These are phyloP conservation scores for Acropternis orthonyx DNA, from an alignment of 2,797 vertebrate species.

Conservation along the genomic window DNA sequence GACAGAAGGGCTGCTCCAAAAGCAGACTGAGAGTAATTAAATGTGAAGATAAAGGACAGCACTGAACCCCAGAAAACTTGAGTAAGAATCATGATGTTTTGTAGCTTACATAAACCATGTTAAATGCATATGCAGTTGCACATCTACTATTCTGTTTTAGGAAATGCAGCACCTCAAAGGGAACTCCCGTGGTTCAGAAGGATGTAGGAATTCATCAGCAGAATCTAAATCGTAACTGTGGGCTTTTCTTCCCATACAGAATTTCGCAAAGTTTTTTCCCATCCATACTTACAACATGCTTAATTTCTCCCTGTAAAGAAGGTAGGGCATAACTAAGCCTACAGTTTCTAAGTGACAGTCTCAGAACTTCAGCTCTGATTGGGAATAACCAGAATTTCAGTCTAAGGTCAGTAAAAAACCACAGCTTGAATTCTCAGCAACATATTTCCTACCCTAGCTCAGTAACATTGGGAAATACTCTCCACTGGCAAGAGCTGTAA, in stretches of 20 bases:
- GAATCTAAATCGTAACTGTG: background rate
- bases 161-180: background rate
- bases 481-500: background rate
- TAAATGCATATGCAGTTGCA: background rate
- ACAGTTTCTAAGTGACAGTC: background rate
- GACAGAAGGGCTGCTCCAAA: background rate
- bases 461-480: background rate
- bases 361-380: background rate
- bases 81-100: background rate
- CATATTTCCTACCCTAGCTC: background rate
- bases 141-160: background rate
- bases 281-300: background rate
- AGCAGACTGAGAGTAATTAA: background rate
- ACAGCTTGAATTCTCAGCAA: background rate
- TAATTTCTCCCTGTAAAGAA: background rate
- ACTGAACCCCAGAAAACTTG: background rate
- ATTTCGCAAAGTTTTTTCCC: background rate
- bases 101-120: background rate
- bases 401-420: background rate
- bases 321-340: background rate
- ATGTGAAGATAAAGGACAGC: background rate
- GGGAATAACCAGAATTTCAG: background rate
- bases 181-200: background rate
- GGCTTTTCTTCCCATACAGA: accelerated
- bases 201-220: background rate